A percentile compares a stretch with the other conserved stretches of the same genome.
phyloP scores from a whole-genome alignment of 2,797 vertebrate species.

The Percopsis omiscomaycus region DNA sequence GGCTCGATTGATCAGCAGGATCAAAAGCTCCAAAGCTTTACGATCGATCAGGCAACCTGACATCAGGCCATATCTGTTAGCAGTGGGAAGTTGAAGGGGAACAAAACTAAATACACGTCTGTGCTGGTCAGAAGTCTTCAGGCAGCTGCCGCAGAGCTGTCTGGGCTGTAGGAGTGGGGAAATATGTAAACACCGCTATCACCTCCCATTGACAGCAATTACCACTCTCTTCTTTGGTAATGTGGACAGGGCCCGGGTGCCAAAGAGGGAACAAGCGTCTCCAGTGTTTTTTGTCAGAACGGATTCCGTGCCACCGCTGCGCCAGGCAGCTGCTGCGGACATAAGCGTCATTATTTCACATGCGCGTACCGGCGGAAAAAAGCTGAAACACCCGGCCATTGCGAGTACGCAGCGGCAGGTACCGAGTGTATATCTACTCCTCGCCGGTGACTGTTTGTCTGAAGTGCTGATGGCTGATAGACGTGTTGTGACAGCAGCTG shows the following conservation, averaged over 20 bases:
- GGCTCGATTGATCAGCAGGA: background rate
- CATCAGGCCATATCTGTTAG: conserved; percentile 17
- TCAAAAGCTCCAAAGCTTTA: conserved; percentile 4
- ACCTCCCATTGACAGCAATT: conserved; percentile 61
- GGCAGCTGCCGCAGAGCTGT: conserved; percentile 44
- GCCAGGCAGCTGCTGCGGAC: conserved; percentile 53
- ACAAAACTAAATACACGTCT: conserved; percentile 16
- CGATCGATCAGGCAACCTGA: conserved; percentile 14
- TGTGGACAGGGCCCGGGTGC: conserved; percentile 37
- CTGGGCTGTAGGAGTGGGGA: conserved; percentile 44
- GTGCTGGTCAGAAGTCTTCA: conserved; percentile 31
- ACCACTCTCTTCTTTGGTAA: conserved; percentile 48
- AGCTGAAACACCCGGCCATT: conserved; percentile 8
- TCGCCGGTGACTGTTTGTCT: background rate
- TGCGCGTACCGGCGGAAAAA: conserved; percentile 30
- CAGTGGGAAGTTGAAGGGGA: conserved; percentile 12
- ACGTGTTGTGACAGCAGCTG: conserved; percentile 46
- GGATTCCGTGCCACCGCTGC: conserved; percentile 41
- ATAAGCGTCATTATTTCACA: conserved; percentile 24
- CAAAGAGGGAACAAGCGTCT: conserved; percentile 40
- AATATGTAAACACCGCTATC: conserved; percentile 64
- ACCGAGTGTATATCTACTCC: too few relatives aligned
- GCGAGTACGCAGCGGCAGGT: too few relatives aligned
- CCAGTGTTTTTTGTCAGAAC: conserved; percentile 57
- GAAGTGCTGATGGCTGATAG: conserved; percentile 42